Conservation (phyloP, 2,113 vertebrate genomes). For the Heptranchias perlo region DNA sequence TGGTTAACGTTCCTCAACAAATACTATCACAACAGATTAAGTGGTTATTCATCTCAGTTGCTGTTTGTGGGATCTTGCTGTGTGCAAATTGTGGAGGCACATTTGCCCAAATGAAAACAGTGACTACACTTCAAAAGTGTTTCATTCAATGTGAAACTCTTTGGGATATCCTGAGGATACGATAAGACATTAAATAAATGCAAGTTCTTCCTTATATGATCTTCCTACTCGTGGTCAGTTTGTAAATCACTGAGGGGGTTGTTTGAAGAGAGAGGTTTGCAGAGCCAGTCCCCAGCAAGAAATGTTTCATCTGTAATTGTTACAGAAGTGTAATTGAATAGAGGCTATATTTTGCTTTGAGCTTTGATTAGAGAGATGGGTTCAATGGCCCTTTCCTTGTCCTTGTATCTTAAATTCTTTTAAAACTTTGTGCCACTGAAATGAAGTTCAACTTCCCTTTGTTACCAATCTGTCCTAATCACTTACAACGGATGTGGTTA, state of each 20-base stretch:
- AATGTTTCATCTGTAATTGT: background rate
- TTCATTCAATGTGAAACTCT: background rate
- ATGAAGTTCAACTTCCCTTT: background rate
- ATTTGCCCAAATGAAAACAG: no score
- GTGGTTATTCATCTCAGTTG: background rate
- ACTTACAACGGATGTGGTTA: background rate
- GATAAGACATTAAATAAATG: background rate
- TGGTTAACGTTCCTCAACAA: background rate
- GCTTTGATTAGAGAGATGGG: conserved; percentile 11
- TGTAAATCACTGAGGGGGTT: background rate
- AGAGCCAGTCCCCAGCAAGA: background rate
- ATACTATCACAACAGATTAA: background rate
- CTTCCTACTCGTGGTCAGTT: conserved; percentile 10
- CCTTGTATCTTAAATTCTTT: background rate
- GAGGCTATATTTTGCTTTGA: background rate
- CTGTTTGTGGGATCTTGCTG: background rate
- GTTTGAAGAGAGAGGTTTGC: background rate
- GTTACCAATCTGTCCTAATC: background rate
- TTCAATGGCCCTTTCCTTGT: background rate
- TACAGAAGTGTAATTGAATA: background rate
- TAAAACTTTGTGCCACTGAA: background rate
- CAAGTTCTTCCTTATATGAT: background rate
- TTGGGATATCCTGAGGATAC: background rate
- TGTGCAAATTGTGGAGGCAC: background rate
- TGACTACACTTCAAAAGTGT: background rate